These are phyloP conservation scores for Ctenomys sociabilis DNA, from an alignment of 2,113 vertebrate genomes.

Conservation along the genomic window DNA sequence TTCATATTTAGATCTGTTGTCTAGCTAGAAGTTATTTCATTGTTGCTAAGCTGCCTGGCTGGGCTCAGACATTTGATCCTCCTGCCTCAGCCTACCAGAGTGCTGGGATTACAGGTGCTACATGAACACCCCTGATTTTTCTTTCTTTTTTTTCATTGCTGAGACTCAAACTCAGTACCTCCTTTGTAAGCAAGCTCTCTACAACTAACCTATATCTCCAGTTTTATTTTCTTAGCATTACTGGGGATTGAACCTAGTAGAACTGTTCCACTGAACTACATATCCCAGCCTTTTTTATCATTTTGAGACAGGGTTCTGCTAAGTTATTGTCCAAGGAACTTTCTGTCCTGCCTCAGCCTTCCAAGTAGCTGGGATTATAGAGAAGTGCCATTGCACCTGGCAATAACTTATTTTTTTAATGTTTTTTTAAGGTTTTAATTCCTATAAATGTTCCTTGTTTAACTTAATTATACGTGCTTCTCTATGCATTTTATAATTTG, in stretches of 20 bases:
- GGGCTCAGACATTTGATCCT: neutral
- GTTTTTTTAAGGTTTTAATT: neutral
- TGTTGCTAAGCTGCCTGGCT: neutral
- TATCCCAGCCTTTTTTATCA: neutral
- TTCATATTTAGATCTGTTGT: constrained; percentile 12
- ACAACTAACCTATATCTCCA: neutral
- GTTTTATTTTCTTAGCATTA: neutral
- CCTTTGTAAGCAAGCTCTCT: neutral
- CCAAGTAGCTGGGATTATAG: neutral
- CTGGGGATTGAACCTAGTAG: neutral
- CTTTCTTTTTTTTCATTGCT: neutral
- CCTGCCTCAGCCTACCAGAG: neutral
- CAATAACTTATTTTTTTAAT: neutral
- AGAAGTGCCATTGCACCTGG: neutral
- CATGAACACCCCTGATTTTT: neutral
- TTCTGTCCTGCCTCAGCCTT: neutral
- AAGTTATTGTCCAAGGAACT: neutral
- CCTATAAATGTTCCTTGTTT: constrained; percentile 1
- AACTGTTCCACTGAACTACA: neutral
- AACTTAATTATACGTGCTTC: neutral
- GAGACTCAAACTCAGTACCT: neutral
- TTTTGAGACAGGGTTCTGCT: neutral
- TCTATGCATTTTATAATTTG: constrained; percentile 20
- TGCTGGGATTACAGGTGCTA: neutral
- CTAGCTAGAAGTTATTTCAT: neutral